A percentile compares a stretch with the other conserved stretches of the same genome.
Evolutionary conservation across 2,113 vertebrate species (phyloP).

Genomic region (Myotis davidii): DNA sequence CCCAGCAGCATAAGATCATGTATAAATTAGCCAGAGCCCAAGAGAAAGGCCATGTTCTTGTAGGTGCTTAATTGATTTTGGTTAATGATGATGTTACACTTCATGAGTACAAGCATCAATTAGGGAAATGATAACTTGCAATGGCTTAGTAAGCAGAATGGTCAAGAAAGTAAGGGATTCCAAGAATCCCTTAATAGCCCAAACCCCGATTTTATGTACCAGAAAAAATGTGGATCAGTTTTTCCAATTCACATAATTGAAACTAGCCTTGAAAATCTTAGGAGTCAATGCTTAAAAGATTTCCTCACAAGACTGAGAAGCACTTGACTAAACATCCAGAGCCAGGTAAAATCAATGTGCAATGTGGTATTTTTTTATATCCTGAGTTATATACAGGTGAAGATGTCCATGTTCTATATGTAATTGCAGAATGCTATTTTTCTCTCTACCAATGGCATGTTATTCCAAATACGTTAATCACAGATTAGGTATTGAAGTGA

Average conservation of each 20-base stretch:
- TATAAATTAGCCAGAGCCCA: background rate
- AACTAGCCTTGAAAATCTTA: background rate
- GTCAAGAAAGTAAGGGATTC: background rate
- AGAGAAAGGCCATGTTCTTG: background rate
- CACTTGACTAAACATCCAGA: background rate
- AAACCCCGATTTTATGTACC: background rate
- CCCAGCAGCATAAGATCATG: background rate
- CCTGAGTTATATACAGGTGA: background rate
- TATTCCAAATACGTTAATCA: background rate
- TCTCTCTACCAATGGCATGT: background rate
- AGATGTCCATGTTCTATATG: background rate
- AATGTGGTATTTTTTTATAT: background rate
- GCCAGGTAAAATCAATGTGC: background rate
- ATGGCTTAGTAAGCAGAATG: background rate
- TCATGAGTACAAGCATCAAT: background rate
- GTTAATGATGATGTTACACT: slow-evolving; percentile 14
- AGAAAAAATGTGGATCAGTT: background rate
- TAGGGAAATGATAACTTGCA: background rate
- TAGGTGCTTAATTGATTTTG: slow-evolving; percentile 14
- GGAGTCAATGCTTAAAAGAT: background rate
- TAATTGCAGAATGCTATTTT: background rate
- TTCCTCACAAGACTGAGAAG: background rate
- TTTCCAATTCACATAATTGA: background rate
- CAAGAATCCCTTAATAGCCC: background rate
- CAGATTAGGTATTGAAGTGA: background rate